Evolutionary conservation across 2,113 vertebrate genomes (phyloP).

Genomic region (Entelurus aequoreus): DNA sequence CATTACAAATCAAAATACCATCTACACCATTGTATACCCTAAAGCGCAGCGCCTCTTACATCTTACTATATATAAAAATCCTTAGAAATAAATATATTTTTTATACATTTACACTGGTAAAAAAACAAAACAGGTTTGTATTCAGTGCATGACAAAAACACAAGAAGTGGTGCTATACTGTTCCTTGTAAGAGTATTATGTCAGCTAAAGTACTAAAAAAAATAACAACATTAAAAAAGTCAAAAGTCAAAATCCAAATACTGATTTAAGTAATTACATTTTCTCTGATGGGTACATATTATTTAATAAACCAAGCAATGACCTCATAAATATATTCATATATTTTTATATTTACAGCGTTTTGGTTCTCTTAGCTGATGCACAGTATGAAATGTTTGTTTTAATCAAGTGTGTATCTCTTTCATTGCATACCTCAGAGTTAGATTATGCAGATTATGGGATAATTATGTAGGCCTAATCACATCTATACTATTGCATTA

Average conservation of each 20-base stretch:
- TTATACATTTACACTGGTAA: slow-evolving; percentile 58
- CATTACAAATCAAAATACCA: slow-evolving; percentile 63
- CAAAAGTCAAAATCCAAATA: slow-evolving; percentile 33
- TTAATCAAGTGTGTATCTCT: background rate
- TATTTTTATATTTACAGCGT: slow-evolving; percentile 67
- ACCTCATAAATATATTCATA: slow-evolving; percentile 70
- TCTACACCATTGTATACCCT: slow-evolving; percentile 60
- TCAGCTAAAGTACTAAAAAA: slow-evolving; percentile 35
- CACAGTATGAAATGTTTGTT: slow-evolving; percentile 34
- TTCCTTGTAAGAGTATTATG: slow-evolving; percentile 34
- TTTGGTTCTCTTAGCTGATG: slow-evolving; percentile 74
- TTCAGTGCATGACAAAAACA: slow-evolving; percentile 75
- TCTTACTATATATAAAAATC: slow-evolving; percentile 63
- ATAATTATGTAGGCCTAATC: slow-evolving; percentile 9
- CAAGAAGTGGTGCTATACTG: slow-evolving; percentile 30
- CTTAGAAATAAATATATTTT: slow-evolving; percentile 73
- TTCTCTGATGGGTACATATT: slow-evolving; percentile 39
- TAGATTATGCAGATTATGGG: slow-evolving; percentile 2
- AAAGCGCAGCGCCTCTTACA: slow-evolving; percentile 13
- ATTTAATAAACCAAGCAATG: slow-evolving; percentile 53
- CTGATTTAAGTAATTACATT: slow-evolving; percentile 32
- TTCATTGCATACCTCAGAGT: no score
- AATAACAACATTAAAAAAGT: background rate
- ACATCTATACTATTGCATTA: slow-evolving; percentile 5
- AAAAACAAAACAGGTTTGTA: slow-evolving; percentile 43